phyloP scores from a whole-genome alignment of 2,797 vertebrate genomes.

The Bradypus variegatus region DNA sequence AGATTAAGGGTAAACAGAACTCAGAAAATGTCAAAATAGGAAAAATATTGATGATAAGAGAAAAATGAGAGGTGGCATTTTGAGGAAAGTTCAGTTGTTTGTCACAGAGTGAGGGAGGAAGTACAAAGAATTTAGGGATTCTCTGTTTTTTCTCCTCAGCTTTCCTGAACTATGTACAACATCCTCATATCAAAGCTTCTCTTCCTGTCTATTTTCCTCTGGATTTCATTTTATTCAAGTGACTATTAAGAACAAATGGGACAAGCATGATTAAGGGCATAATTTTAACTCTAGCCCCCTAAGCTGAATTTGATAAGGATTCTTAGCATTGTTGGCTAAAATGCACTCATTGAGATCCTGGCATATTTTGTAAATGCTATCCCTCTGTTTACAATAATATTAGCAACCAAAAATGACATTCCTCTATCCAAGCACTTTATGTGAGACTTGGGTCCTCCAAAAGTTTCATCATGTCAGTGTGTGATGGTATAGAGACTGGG shows the following conservation, averaged over 20 bases:
- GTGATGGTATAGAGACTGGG: not conserved
- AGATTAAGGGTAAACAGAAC: not conserved
- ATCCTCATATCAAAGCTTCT: not conserved
- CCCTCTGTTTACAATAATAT: not conserved
- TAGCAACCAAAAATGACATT: not conserved
- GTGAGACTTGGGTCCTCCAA: not conserved
- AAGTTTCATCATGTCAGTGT: not conserved
- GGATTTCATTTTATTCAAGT: not conserved
- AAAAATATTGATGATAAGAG: not conserved
- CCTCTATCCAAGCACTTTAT: not conserved
- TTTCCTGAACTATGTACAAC: not conserved
- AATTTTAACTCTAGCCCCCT: not conserved
- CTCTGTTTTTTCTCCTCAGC: not conserved
- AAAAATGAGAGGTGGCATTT: not conserved
- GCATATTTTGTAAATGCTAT: not conserved
- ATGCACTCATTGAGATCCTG: not conserved
- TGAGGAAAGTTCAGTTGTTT: not conserved
- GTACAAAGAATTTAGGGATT: not conserved
- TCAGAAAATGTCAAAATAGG: not conserved
- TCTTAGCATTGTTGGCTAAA: not conserved
- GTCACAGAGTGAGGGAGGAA: rapidly evolving
- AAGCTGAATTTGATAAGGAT: not conserved
- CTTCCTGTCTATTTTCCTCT: not conserved
- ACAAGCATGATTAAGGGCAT: not conserved
- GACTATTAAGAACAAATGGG: not conserved